These are phyloP conservation scores for Thymelicus sylvestris DNA, from an alignment of 2,888 invertebrate genomes.

Conservation along the genomic window DNA sequence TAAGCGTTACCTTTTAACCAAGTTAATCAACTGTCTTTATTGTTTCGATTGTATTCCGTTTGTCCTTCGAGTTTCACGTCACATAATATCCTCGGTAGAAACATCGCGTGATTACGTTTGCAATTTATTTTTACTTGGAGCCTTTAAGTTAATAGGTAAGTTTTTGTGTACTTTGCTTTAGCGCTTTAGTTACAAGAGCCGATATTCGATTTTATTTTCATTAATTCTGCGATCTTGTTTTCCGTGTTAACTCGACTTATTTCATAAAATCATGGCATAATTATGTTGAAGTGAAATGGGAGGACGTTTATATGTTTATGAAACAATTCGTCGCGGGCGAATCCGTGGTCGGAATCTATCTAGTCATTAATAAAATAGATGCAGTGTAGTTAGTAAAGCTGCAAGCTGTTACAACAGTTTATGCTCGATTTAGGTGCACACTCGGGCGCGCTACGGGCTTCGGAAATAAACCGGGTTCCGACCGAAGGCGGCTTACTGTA, in stretches of 20 bases:
- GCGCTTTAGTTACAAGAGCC: background rate
- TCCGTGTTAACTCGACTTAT: no score
- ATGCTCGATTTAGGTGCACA: slow-evolving; percentile 29
- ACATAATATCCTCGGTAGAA: slow-evolving; percentile 3
- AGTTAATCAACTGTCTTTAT: slow-evolving; percentile 10
- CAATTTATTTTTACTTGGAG: slow-evolving; percentile 15
- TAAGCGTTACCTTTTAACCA: slow-evolving; percentile 13
- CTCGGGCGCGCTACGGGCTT: slow-evolving; percentile 38
- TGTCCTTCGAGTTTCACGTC: slow-evolving; percentile 16
- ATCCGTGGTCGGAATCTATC: no score
- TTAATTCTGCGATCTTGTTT: background rate
- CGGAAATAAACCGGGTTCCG: slow-evolving; percentile 62
- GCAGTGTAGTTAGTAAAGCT: slow-evolving; percentile 11
- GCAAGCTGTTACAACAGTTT: slow-evolving; percentile 31
- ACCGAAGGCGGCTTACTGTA: slow-evolving; percentile 36
- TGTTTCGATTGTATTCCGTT: slow-evolving; percentile 8
- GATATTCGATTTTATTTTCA: background rate
- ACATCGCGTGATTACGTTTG: slow-evolving; percentile 24
- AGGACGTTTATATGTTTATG: no score
- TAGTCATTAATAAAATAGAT: background rate
- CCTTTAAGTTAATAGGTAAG: background rate
- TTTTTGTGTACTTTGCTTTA: slow-evolving; percentile 9
- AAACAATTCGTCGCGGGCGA: no score
- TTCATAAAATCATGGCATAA: no score
- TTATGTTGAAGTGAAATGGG: no score